Percentiles rank a stretch among this genome's conserved stretches.
phyloP scores from a whole-genome alignment of 2,888 invertebrate genomes.

The Tubulanus polymorphus region DNA sequence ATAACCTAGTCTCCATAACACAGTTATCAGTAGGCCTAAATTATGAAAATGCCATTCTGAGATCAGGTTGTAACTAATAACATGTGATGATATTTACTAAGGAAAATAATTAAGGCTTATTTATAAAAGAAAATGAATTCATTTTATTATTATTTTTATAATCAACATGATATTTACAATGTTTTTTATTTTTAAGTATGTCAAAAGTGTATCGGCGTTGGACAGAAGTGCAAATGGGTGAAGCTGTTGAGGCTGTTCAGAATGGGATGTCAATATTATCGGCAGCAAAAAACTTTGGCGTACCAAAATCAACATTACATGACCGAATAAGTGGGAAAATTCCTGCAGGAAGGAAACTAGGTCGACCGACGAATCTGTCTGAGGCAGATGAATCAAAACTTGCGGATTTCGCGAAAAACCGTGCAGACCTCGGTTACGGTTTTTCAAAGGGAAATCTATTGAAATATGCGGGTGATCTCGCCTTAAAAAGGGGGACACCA shows the following conservation, averaged over 20 bases:
- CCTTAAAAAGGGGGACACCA: neutral
- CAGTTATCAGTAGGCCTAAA: no score
- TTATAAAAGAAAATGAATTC: no score
- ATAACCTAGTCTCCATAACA: no score
- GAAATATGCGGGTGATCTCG: neutral
- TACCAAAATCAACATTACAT: neutral
- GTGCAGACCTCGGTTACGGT: neutral
- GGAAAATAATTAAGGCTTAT: no score
- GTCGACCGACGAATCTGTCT: neutral
- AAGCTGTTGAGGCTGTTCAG: neutral
- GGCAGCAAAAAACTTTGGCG: neutral
- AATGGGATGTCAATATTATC: neutral
- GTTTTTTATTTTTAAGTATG: no score
- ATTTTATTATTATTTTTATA: no score
- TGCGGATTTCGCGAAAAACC: neutral
- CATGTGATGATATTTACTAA: no score
- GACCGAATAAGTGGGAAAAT: neutral
- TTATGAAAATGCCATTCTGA: no score
- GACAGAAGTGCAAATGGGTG: neutral
- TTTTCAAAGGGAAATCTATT: neutral
- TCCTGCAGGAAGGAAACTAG: neutral
- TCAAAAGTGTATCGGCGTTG: neutral
- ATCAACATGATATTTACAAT: no score
- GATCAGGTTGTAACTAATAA: no score
- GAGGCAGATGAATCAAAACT: neutral